Conservation (phyloP, 2,797 vertebrate genomes). For the Trachurus trachurus region DNA sequence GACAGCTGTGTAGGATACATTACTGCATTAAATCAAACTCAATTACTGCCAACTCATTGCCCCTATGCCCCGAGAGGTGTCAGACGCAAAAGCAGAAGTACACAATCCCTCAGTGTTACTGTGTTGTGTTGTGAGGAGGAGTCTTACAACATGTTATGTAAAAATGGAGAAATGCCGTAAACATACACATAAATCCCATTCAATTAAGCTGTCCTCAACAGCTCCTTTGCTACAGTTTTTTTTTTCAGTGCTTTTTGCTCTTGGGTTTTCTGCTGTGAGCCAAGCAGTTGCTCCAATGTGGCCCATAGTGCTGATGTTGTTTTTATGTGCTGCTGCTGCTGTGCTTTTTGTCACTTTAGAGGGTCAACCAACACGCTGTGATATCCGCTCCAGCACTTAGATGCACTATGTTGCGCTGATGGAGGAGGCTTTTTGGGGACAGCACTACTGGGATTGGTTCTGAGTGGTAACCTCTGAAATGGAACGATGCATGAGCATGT, state of each 20-base stretch:
- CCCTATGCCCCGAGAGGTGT: slow-evolving; percentile 61
- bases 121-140: background rate
- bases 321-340: slow-evolving; percentile 56
- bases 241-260: slow-evolving; percentile 18
- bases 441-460: slow-evolving; percentile 71
- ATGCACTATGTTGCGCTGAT: slow-evolving; percentile 63
- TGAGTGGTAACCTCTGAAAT: slow-evolving; percentile 73
- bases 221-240: slow-evolving; percentile 4
- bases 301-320: slow-evolving; percentile 65
- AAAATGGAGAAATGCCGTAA: slow-evolving; percentile 15
- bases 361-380: slow-evolving; percentile 65
- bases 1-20: slow-evolving; percentile 75
- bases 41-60: slow-evolving; percentile 75
- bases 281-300: slow-evolving; percentile 47
- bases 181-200: background rate
- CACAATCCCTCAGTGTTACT: slow-evolving; percentile 14
- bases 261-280: slow-evolving; percentile 16
- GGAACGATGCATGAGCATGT: slow-evolving; percentile 42
- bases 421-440: slow-evolving; percentile 77
- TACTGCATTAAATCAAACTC: slow-evolving; percentile 79
- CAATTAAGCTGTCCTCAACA: slow-evolving; percentile 25
- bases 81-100: slow-evolving; percentile 42
- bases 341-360: slow-evolving; percentile 74
- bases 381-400: slow-evolving; percentile 69
- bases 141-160: slow-evolving; percentile 22